These are phyloP conservation scores for Chrysina gloriosa DNA, from an alignment of 2,888 invertebrate species.

Conservation along the genomic window DNA sequence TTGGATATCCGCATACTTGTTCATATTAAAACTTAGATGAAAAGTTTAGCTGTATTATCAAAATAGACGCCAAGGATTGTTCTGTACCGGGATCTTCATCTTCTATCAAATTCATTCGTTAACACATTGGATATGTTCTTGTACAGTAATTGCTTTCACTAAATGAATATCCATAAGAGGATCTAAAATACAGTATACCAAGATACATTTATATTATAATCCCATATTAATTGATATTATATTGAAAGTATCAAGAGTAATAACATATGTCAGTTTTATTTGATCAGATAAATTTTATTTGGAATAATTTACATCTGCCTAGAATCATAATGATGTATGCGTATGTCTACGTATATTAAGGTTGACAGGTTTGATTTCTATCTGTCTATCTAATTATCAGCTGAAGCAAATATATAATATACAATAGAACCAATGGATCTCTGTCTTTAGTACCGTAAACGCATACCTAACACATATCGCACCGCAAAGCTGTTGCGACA, in stretches of 20 bases:
- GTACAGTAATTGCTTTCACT: too few relatives aligned
- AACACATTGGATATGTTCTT: too few relatives aligned
- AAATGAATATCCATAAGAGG: too few relatives aligned
- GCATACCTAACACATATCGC: background rate
- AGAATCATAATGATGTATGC: too few relatives aligned
- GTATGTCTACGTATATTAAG: background rate
- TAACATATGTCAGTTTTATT: background rate
- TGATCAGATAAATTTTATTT: background rate
- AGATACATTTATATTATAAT: constrained; percentile 2
- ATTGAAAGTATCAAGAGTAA: background rate
- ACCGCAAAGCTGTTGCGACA: constrained; percentile 16
- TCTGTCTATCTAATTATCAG: background rate
- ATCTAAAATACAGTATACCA: too few relatives aligned
- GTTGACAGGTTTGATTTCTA: constrained; percentile 1
- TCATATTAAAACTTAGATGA: too few relatives aligned
- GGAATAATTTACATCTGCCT: background rate
- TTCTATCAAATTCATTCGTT: too few relatives aligned
- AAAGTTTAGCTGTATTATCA: too few relatives aligned
- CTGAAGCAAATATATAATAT: background rate
- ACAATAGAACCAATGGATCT: too few relatives aligned
- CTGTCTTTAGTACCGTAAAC: background rate
- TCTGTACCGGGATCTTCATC: too few relatives aligned
- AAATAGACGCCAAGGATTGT: too few relatives aligned
- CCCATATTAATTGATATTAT: background rate
- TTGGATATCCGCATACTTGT: too few relatives aligned